phyloP scores from a whole-genome alignment of 2,888 invertebrate species.

The Sphaerophoria taeniata region DNA sequence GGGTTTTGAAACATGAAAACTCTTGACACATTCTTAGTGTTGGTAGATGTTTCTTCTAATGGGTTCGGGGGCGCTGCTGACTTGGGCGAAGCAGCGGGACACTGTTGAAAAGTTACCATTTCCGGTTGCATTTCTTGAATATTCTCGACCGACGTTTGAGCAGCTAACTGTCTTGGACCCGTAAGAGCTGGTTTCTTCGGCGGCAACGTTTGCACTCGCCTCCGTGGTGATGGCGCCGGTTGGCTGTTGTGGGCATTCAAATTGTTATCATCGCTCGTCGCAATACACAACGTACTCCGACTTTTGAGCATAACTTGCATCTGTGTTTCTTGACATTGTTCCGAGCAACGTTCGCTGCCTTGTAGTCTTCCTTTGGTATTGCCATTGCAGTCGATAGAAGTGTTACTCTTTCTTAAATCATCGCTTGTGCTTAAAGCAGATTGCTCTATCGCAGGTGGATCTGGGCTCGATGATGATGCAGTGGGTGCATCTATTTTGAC shows the following conservation, averaged over 20 bases:
- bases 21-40: conserved; percentile 78
- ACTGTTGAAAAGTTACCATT: conserved; percentile 20
- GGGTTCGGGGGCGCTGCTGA: conserved; percentile 12
- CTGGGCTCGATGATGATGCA: conserved; percentile 81
- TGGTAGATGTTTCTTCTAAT: not conserved
- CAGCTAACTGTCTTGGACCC: conserved; percentile 67
- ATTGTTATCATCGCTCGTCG: not conserved
- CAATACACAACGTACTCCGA: not conserved
- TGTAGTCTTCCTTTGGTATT: conserved; percentile 76
- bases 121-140: conserved; percentile 74
- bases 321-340: conserved; percentile 29
- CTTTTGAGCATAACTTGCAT: not conserved
- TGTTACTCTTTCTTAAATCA: conserved; percentile 73
- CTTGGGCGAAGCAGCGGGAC: conserved; percentile 42
- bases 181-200: conserved; percentile 64
- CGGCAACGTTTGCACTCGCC: conserved; percentile 76
- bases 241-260: conserved; percentile 29
- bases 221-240: conserved; percentile 81
- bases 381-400: conserved; percentile 80
- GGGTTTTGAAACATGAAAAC: conserved; percentile 80
- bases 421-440: conserved; percentile 36
- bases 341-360: conserved; percentile 43
- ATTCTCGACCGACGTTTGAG: conserved; percentile 71
- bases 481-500: conserved; percentile 79
- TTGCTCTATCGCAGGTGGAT: conserved; percentile 57